Evolutionary conservation across 2,888 invertebrate species (phyloP).

Genomic region (Acanthopleura granulata): DNA sequence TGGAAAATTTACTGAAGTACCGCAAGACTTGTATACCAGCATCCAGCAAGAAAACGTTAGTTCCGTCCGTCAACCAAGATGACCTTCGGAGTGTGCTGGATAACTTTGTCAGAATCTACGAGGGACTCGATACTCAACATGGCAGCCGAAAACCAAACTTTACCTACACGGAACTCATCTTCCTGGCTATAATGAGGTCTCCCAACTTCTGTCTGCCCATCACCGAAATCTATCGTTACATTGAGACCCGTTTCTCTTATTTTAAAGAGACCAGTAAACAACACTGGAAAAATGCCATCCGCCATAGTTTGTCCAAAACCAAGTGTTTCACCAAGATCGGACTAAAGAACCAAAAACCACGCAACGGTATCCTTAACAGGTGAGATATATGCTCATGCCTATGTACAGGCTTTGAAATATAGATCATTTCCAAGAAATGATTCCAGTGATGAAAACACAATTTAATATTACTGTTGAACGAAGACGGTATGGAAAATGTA

Average conservation of each 20-base stretch:
- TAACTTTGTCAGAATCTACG: constrained; percentile 5
- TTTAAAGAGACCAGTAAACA: constrained; percentile 42
- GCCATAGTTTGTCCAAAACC: constrained; percentile 53
- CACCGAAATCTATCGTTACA: constrained; percentile 33
- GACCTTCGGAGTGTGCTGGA: neutral
- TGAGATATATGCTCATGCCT: neutral
- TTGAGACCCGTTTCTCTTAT: constrained; percentile 45
- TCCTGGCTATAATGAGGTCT: constrained; percentile 21
- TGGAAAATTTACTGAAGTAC: neutral
- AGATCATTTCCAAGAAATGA: too few relatives aligned
- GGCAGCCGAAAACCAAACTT: constrained; percentile 10
- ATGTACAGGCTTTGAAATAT: too few relatives aligned
- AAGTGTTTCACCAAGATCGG: constrained; percentile 53
- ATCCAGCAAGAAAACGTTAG: neutral
- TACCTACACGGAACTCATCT: constrained; percentile 18
- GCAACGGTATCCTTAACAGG: constrained; percentile 8
- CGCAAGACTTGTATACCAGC: neutral
- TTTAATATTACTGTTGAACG: too few relatives aligned
- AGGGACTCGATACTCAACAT: neutral
- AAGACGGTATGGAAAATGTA: too few relatives aligned
- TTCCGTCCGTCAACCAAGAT: neutral
- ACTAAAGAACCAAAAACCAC: constrained; percentile 25
- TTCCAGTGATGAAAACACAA: too few relatives aligned
- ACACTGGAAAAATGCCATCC: constrained; percentile 53
- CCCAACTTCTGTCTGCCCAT: constrained; percentile 21